Base-by-base conservation (phyloP, 2,797 vertebrate species). In the Cetoscarus ocellatus region DNA sequence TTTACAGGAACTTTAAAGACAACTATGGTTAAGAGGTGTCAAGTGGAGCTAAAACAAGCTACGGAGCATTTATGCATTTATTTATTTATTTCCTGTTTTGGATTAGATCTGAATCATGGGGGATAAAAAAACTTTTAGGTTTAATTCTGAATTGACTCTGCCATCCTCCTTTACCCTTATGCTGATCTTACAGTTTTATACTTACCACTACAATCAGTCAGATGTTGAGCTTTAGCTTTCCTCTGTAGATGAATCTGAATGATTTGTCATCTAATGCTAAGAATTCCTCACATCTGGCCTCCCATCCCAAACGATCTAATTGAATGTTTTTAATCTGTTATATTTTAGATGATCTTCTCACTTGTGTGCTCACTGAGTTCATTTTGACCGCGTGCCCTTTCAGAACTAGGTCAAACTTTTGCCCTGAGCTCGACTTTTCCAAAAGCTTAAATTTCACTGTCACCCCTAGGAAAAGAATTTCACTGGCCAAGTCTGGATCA, bases 351-450 rank as follows among this genome's bases (percentile, higher is more conserved):
- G 36, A 61, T 64, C 40, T n/a, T 66, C 65, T 66, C 60, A 36
- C 56, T 61, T 39, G 35, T 42, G 44, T 19, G 39, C 54, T 61
- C 57, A 18, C 5, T 69, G 44, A 61, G 61, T 52, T 68, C 27
- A 67, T 48, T 73, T 15, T 72, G 62, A 68, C 36, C 51, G 35
- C 38, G 7, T 84, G 67, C 39, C 73, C 70, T 82, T 77, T 84
- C 2, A 66, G 54, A 88, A 68, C 17, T 88, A 49, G 83, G 75
- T 78, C 83, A 87, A 47, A 72, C 60, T 67, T 39, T 70, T 43
- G 76, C 82, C 61, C 55, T 3, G 3, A 80, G 82, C 65, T 70
- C 19, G 35, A 59, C 56, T 73, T 62, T 61, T 75, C 79, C 51
- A 59, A 84, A 64, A 75, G 45, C 17, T 38, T 34, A 36, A 56